phyloP scores from a whole-genome alignment of 2,113 vertebrate species.

The Clupea harengus region DNA sequence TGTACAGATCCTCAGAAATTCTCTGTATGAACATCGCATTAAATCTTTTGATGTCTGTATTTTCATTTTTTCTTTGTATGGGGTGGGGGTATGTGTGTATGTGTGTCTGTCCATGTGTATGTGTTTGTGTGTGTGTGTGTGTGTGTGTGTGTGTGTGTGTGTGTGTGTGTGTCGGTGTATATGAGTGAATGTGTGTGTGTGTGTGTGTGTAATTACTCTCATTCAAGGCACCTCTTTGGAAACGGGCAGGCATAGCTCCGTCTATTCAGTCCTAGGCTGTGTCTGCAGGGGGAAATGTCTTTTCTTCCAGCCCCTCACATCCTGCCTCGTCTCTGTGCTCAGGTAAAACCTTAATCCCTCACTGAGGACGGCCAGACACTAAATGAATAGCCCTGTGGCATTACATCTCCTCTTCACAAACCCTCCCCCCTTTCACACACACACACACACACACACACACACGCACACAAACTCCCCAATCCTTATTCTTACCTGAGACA shows the following conservation, averaged over 20 bases:
- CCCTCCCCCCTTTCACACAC: not conserved
- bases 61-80: not conserved
- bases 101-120: constrained; percentile 1
- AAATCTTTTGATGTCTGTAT: not conserved
- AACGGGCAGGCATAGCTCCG: no score
- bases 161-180: not conserved
- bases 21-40: not conserved
- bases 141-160: not conserved
- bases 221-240: no score
- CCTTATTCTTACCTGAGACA: not conserved
- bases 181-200: not conserved
- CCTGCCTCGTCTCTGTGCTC: not conserved
- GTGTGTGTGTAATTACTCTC: not conserved
- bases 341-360: constrained; percentile 19
- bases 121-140: constrained; percentile 4
- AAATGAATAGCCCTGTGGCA: constrained; percentile 18
- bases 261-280: not conserved
- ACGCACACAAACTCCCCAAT: not conserved
- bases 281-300: not conserved
- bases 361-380: constrained; percentile 25
- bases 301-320: not conserved
- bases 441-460: not conserved
- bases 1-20: not conserved
- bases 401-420: not conserved
- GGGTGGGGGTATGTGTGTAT: not conserved